A percentile compares a stretch with the other conserved stretches of the same genome.
These are phyloP conservation scores for Balaeniceps rex DNA, from an alignment of 2,113 vertebrate species.

Conservation along the genomic window DNA sequence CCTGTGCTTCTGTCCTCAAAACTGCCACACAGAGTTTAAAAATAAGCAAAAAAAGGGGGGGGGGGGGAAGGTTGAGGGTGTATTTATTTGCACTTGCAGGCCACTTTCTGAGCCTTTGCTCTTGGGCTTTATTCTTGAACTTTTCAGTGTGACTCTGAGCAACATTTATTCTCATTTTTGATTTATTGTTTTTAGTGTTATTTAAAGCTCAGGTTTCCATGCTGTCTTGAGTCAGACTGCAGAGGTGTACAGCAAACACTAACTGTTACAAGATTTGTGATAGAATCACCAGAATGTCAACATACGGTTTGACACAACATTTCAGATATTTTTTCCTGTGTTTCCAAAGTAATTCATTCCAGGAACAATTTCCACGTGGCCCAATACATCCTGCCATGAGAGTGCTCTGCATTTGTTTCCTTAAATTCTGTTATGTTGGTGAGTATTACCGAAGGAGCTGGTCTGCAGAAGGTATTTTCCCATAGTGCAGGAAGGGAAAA, in stretches of 20 bases:
- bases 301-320: neutral
- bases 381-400: neutral
- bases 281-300: neutral
- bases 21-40: neutral
- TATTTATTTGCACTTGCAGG: neutral
- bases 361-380: neutral
- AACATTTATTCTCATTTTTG: neutral
- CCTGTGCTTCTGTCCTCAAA: neutral
- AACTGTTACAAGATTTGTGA: neutral
- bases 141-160: neutral
- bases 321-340: neutral
- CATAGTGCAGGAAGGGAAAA: neutral
- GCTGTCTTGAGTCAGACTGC: neutral
- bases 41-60: neutral
- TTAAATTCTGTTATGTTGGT: neutral
- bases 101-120: neutral
- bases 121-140: neutral
- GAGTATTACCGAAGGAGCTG: neutral
- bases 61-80: neutral
- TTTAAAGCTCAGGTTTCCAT: neutral
- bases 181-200: neutral
- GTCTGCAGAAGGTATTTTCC: neutral
- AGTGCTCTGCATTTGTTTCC: neutral
- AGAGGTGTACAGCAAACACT: neutral
- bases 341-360: neutral